Base-by-base conservation (phyloP, 1,140 invertebrate species). In the Bombus breviceps region DNA sequence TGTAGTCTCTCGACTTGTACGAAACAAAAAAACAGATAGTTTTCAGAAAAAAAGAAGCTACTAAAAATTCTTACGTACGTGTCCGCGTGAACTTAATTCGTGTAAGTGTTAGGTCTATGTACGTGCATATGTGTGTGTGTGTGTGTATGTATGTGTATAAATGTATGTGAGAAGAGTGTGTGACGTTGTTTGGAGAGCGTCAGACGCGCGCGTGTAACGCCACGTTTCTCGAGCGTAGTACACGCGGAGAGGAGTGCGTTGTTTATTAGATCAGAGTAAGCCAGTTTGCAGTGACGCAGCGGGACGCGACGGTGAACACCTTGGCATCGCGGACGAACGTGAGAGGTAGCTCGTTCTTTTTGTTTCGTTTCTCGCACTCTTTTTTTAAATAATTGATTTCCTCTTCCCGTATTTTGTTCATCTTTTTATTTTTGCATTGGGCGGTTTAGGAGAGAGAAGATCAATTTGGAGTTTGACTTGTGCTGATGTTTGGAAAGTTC, bases 181-280 rank as follows among this genome's bases (percentile, higher is more conserved):
- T 22, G 32, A 37, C 32, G 32, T 32, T 34, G 66, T 68, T 34
- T 37, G 66, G 9, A 59, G 57, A 68, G 53, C 10, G 1, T 32
- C 39, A 34, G n/a, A 22, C 37, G 47, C 41, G 66, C 71, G 37
- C 34, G 66, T 74, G 37, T 64, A 43, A 64, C 66, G 74, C 64
- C 68, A 75, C 81, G 87, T 73, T 53, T 62, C 71, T 32, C 41
- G 41, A 34, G 15, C 59, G 80, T 80, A 57, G 69, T 75, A 73
- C 80, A 83, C 80, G 72, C 73, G 84, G 83, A 53, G 13, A 37
- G 43, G 37, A 82, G 71, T 41, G 80, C 79, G 90, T 93, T 92
- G 92, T 93, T 94, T 94, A 94, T 95, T 95, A 94, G 93, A 95
- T 95, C 92, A 94, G 91, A 93, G 90, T 94, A 95, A 95, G 93